A percentile compares a stretch with the other conserved stretches of the same genome.
Conservation (phyloP, 2,113 vertebrate species). For the Otolemur garnettii region DNA sequence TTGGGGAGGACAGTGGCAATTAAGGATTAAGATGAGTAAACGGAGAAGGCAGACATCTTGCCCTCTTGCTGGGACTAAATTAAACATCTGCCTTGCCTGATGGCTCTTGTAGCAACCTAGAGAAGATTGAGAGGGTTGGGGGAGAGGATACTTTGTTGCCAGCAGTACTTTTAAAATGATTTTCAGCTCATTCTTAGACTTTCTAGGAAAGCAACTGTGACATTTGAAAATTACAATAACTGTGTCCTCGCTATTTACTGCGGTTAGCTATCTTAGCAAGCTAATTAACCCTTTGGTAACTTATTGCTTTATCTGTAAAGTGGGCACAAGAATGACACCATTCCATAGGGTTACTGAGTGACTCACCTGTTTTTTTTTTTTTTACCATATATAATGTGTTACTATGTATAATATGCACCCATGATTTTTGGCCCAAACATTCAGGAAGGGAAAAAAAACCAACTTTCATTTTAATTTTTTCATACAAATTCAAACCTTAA, state of each 20-base stretch:
- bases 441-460: no score
- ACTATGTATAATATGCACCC: no score
- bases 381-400: no score
- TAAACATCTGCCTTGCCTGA: conserved; percentile 73
- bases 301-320: conserved; percentile 25
- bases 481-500: no score
- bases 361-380: background rate
- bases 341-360: background rate
- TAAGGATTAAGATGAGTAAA: conserved; percentile 78
- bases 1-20: conserved; percentile 65
- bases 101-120: background rate
- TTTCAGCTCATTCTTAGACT: background rate
- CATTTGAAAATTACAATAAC: background rate
- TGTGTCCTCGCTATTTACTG: conserved; percentile 18
- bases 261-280: background rate
- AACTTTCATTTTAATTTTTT: no score
- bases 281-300: background rate
- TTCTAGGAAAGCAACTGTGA: background rate
- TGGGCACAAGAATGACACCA: background rate
- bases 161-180: background rate
- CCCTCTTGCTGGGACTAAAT: conserved; percentile 66
- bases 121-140: background rate
- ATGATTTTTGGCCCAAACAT: no score
- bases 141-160: background rate
- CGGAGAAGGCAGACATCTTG: conserved; percentile 58